These are phyloP conservation scores for Hydrocynus forskahlii DNA, from an alignment of 2,797 vertebrate genomes.

Conservation along the genomic window DNA sequence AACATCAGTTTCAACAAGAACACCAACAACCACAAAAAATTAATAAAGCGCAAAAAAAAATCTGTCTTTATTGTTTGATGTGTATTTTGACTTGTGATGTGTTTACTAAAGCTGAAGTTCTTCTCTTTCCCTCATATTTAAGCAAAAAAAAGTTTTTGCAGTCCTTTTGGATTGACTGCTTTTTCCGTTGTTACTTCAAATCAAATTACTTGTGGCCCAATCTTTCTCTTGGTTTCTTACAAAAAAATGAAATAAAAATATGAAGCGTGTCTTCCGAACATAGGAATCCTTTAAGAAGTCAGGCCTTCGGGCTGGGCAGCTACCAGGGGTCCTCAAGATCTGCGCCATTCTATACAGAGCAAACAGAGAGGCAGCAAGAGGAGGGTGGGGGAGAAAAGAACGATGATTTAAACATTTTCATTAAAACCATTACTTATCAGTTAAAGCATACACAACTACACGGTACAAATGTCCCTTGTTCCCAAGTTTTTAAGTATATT, in stretches of 20 bases:
- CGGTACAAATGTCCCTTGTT: background rate
- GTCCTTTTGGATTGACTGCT: conserved; percentile 57
- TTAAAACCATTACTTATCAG: background rate
- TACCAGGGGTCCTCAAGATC: conserved; percentile 97
- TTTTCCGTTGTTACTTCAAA: conserved; percentile 56
- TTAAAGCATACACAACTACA: no score
- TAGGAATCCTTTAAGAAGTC: conserved; percentile 84
- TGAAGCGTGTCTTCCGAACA: conserved; percentile 81
- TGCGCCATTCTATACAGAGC: conserved; percentile 87
- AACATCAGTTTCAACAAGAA: conserved; percentile 61
- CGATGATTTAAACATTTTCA: conserved; percentile 12
- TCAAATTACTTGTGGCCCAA: conserved; percentile 57
- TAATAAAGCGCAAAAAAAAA: conserved; percentile 62
- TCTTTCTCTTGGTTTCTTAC: conserved; percentile 79
- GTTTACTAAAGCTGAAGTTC: conserved; percentile 54
- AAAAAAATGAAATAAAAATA: conserved; percentile 53
- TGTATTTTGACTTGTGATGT: conserved; percentile 47
- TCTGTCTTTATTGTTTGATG: conserved; percentile 77
- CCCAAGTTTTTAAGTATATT: background rate
- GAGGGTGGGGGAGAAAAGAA: conserved; percentile 63
- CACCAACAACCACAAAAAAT: conserved; percentile 55
- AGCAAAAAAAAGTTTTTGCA: conserved; percentile 49
- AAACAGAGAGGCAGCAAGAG: conserved; percentile 18
- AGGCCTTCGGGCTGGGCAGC: conserved; percentile 74
- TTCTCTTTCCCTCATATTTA: conserved; percentile 52